Evolutionary conservation across 2,113 vertebrate genomes (phyloP).

Genomic region (Gymnogyps californianus): DNA sequence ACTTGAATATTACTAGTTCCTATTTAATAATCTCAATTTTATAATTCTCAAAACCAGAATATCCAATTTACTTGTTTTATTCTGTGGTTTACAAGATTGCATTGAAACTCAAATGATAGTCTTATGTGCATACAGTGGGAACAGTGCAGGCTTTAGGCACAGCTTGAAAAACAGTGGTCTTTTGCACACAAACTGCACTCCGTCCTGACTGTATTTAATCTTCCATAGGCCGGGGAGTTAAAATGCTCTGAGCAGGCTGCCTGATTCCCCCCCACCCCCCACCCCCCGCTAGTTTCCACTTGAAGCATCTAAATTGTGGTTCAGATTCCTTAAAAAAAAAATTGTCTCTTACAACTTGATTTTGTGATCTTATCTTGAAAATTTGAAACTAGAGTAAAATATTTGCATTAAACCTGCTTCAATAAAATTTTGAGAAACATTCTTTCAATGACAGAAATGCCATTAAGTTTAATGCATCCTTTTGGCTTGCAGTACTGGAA

Average conservation of each 20-base stretch:
- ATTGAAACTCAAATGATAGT: neutral
- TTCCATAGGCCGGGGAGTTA: neutral
- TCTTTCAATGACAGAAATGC: neutral
- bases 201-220: neutral
- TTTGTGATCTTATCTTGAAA: neutral
- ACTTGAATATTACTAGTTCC: neutral
- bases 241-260: neutral
- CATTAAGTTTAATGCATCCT: neutral
- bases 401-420: neutral
- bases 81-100: neutral
- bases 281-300: neutral
- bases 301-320: neutral
- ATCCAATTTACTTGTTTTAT: neutral
- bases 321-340: neutral
- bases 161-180: neutral
- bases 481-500: neutral
- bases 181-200: neutral
- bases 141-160: neutral
- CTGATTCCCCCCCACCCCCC: neutral
- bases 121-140: neutral
- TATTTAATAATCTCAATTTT: neutral
- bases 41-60: neutral
- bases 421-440: neutral
- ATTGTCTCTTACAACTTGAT: neutral
- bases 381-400: neutral